Conservation (phyloP, 2,888 invertebrate species). For the Apoderus coryli region DNA sequence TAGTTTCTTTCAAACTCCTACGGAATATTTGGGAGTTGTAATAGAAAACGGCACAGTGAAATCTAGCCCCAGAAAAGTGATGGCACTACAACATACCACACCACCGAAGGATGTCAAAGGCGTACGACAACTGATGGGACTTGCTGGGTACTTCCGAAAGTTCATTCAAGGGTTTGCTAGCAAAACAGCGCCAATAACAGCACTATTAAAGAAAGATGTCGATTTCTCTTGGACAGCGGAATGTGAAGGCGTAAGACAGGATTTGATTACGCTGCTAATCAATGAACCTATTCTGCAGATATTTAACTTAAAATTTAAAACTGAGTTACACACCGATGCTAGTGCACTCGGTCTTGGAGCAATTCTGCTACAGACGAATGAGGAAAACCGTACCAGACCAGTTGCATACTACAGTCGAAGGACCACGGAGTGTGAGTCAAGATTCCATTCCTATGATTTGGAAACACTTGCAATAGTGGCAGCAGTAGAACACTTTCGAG, state of each 20-base stretch:
- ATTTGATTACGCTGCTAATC: conserved; percentile 11
- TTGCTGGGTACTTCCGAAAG: conserved; percentile 13
- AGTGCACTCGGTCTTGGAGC: conserved; percentile 11
- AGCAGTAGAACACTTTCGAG: conserved; percentile 13
- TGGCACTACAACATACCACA: conserved; percentile 10
- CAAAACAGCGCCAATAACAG: conserved; percentile 12
- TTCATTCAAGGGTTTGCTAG: conserved; percentile 10
- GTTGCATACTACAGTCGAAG: conserved; percentile 13
- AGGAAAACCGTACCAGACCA: conserved; percentile 2
- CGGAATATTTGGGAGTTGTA: conserved; percentile 14
- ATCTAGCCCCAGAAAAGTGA: conserved; percentile 9
- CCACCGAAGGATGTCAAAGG: conserved; percentile 11
- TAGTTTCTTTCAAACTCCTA: conserved; percentile 9
- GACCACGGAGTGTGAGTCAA: conserved; percentile 12
- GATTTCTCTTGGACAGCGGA: conserved; percentile 10
- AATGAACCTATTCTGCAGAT: conserved; percentile 11
- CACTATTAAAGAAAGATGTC: conserved; percentile 10
- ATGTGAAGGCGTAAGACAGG: conserved; percentile 9
- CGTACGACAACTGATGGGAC: conserved; percentile 12
- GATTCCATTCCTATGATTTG: conserved; percentile 15
- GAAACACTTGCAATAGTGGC: conserved; percentile 15
- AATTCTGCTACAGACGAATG: conserved; percentile 6
- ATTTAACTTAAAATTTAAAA: conserved; percentile 9
- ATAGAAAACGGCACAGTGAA: conserved; percentile 11
- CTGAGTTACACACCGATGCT: conserved; percentile 11